phyloP scores from a whole-genome alignment of 2,113 vertebrate genomes.

The Rhinopomastus cyanomelas region DNA sequence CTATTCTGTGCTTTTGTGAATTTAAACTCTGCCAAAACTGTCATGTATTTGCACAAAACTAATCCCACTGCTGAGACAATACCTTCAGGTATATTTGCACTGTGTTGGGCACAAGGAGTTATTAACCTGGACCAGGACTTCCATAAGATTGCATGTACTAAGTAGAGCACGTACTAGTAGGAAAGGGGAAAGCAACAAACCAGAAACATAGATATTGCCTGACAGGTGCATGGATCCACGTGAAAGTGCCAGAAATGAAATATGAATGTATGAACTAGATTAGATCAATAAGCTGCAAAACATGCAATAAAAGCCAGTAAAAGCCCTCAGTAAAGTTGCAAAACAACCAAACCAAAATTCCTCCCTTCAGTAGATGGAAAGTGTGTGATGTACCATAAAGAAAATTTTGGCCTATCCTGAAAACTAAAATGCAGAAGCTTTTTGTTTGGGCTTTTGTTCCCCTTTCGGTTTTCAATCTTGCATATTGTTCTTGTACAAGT shows the following conservation, averaged over 20 bases:
- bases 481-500: neutral
- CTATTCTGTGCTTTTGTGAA: too few relatives aligned
- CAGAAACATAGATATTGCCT: neutral
- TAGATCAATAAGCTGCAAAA: neutral
- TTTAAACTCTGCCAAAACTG: neutral
- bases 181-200: neutral
- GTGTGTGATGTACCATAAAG: neutral
- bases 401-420: neutral
- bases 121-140: too few relatives aligned
- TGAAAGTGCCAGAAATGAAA: neutral
- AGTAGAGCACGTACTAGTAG: too few relatives aligned
- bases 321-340: neutral
- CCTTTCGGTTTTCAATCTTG: neutral
- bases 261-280: neutral
- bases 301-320: neutral
- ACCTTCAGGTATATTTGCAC: neutral
- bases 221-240: neutral
- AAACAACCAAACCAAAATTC: neutral
- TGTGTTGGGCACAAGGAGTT: too few relatives aligned
- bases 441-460: fast-evolving
- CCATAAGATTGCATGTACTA: too few relatives aligned
- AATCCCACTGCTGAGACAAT: neutral
- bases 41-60: neutral
- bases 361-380: neutral
- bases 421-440: neutral